These are phyloP conservation scores for Peromyscus aztecus DNA, from an alignment of 2,797 vertebrate genomes.

Conservation along the genomic window DNA sequence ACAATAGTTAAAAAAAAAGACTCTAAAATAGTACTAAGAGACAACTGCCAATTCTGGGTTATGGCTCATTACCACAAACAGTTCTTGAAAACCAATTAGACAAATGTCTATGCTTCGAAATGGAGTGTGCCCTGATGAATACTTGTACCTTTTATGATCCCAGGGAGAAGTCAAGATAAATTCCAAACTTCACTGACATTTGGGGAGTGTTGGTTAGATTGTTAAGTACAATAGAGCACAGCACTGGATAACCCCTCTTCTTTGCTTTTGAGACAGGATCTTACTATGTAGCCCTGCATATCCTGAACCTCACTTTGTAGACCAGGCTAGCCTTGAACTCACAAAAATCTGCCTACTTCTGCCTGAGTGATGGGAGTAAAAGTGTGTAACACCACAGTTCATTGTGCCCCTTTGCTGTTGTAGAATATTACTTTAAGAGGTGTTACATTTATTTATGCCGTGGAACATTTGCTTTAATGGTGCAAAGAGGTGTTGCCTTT, in stretches of 20 bases:
- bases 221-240: neutral
- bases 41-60: neutral
- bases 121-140: neutral
- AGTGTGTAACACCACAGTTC: neutral
- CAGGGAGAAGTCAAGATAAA: neutral
- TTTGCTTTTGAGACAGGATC: neutral
- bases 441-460: no score
- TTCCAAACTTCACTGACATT: neutral
- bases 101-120: neutral
- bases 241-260: neutral
- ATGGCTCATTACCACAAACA: neutral
- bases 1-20: neutral
- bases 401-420: neutral
- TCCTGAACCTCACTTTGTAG: neutral
- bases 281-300: neutral
- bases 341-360: neutral
- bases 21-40: conserved; percentile 17
- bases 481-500: no score
- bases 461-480: no score
- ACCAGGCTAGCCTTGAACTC: neutral
- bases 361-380: neutral
- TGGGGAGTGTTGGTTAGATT: neutral
- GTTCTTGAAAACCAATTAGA: neutral
- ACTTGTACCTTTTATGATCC: neutral
- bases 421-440: no score